Percentiles rank a stretch among this genome's conserved stretches.
Evolutionary conservation across 2,797 vertebrate species (phyloP).

Genomic region (Hephaestus fuliginosus): DNA sequence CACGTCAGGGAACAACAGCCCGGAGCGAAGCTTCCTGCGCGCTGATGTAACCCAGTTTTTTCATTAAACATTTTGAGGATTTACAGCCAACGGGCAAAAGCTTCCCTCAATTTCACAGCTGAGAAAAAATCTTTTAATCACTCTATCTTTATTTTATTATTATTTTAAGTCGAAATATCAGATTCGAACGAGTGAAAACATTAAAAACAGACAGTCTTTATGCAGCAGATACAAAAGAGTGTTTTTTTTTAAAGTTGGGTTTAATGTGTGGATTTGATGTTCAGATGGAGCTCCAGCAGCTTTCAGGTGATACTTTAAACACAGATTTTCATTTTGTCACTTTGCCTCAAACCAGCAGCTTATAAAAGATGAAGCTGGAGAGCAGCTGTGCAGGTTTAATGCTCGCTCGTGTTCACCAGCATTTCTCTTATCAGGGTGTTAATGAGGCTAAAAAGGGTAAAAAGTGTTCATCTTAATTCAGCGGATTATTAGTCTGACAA

Average conservation of each 20-base stretch:
- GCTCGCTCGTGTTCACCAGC: neutral
- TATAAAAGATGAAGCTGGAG: neutral
- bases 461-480: neutral
- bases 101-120: neutral
- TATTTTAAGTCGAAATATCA: neutral
- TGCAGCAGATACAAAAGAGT: too few relatives aligned
- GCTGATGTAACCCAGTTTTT: neutral
- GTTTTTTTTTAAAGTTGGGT: neutral
- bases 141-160: too few relatives aligned
- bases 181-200: neutral
- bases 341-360: neutral
- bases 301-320: neutral
- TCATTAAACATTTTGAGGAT: neutral
- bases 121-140: neutral
- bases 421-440: constrained; percentile 2
- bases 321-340: neutral
- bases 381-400: constrained; percentile 16
- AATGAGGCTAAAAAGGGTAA: constrained; percentile 8
- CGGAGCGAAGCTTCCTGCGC: constrained; percentile 8
- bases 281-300: neutral
- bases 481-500: neutral
- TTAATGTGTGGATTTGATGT: neutral
- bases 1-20: neutral
- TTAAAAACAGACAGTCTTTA: neutral
- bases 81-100: neutral